Percentiles rank a stretch among this genome's conserved stretches.
phyloP scores from a whole-genome alignment of 2,113 vertebrate species.

The Callionymus lyra region DNA sequence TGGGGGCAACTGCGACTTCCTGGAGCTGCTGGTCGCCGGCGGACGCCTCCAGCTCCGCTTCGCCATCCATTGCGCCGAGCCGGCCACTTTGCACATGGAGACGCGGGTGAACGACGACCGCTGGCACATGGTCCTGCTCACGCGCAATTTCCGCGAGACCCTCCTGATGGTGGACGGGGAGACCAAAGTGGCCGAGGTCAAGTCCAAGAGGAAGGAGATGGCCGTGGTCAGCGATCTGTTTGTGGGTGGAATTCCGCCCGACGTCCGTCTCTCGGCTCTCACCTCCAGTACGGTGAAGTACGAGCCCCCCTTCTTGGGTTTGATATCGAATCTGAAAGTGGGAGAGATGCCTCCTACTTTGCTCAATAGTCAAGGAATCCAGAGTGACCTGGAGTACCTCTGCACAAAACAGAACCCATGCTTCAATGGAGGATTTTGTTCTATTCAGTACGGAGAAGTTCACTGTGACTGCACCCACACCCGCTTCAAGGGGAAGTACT shows the following conservation, averaged over 20 bases:
- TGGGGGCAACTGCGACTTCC: conserved; percentile 88
- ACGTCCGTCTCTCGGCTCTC: conserved; percentile 82
- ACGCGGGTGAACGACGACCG: conserved; percentile 77
- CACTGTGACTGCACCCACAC: conserved; percentile 86
- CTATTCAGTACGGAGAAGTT: conserved; percentile 78
- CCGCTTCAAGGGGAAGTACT: conserved; percentile 83
- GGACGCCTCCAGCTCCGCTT: conserved; percentile 82
- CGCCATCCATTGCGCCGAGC: conserved; percentile 84
- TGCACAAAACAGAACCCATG: conserved; percentile 84
- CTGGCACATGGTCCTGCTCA: conserved; percentile 89
- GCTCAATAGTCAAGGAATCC: conserved; percentile 82
- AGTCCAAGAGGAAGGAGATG: conserved; percentile 86
- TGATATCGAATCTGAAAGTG: conserved; percentile 83
- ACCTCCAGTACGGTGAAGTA: conserved; percentile 90
- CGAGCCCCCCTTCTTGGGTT: conserved; percentile 80
- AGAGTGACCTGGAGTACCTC: conserved; percentile 77
- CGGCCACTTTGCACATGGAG: conserved; percentile 74
- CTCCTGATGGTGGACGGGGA: conserved; percentile 82
- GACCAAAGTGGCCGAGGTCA: conserved; percentile 77
- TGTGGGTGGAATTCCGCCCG: conserved; percentile 83
- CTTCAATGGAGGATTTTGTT: conserved; percentile 88
- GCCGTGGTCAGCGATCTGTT: conserved; percentile 86
- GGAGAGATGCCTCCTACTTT: conserved; percentile 79
- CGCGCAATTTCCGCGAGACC: conserved; percentile 80
- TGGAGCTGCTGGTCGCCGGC: conserved; percentile 79